A percentile compares a stretch with the other conserved stretches of the same genome.
phyloP scores from a whole-genome alignment of 2,797 vertebrate species.

The Huso huso region DNA sequence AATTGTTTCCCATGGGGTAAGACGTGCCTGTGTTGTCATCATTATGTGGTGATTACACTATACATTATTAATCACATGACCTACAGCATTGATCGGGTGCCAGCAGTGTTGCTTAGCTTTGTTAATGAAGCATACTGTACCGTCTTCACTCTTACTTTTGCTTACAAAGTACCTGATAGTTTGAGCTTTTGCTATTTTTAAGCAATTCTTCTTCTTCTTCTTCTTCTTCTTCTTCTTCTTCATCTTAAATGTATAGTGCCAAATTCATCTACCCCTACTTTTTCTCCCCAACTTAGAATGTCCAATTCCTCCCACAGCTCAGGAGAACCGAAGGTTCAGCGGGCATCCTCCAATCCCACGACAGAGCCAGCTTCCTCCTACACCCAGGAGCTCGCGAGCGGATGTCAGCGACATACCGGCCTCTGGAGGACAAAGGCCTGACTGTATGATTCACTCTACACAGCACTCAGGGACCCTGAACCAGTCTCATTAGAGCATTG shows the following conservation, averaged over 20 bases:
- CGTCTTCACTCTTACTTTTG: background rate
- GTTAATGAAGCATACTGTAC: background rate
- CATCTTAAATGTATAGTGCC: background rate
- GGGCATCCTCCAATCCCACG: too few species aligned
- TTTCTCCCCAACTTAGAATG: too few species aligned
- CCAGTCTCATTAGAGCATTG: background rate
- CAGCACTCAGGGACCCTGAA: too few species aligned
- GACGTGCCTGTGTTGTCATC: background rate
- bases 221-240: background rate
- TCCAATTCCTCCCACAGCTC: too few species aligned
- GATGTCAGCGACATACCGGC: too few species aligned
- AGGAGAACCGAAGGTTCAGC: too few species aligned
- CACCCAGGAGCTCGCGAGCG: too few species aligned
- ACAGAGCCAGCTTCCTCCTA: too few species aligned
- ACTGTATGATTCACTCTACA: too few species aligned
- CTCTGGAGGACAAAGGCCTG: too few species aligned
- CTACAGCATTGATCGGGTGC: background rate
- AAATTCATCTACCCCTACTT: too few species aligned
- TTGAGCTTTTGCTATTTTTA: background rate
- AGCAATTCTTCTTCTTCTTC: background rate
- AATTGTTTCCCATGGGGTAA: background rate
- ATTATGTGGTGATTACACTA: slow-evolving; percentile 11
- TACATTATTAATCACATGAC: slow-evolving; percentile 8
- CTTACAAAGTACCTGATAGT: background rate
- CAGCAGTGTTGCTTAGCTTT: background rate